These are phyloP conservation scores for Rana temporaria DNA, from an alignment of 2,113 vertebrate species.

Conservation along the genomic window DNA sequence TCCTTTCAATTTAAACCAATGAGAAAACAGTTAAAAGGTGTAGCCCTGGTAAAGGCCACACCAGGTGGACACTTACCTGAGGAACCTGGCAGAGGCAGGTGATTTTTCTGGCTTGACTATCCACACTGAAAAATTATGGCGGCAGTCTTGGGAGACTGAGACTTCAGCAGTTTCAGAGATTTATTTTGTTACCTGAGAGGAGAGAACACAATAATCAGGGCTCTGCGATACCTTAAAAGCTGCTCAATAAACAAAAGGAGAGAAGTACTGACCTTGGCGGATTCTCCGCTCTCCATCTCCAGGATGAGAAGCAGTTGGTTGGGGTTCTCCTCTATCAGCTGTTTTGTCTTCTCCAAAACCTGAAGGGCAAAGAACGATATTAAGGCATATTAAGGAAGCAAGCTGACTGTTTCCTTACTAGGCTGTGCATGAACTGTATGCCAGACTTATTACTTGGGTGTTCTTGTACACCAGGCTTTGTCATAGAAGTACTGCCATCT, in stretches of 20 bases:
- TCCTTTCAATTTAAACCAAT: no score
- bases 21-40: no score
- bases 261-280: slow-evolving; percentile 82
- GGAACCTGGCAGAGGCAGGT: slow-evolving; percentile 95
- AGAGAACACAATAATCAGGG: not conserved
- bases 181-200: slow-evolving; percentile 89
- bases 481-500: no score
- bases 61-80: slow-evolving; percentile 75
- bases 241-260: no score
- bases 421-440: no score
- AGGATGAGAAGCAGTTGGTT: slow-evolving; percentile 90
- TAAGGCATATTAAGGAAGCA: no score
- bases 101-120: slow-evolving; percentile 88
- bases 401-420: no score
- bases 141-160: slow-evolving; percentile 87
- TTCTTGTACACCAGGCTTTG: no score
- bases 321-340: slow-evolving; percentile 87
- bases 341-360: slow-evolving; percentile 92
- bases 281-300: slow-evolving; percentile 94
- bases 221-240: not conserved
- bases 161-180: slow-evolving; percentile 94
- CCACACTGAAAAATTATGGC: slow-evolving; percentile 93
- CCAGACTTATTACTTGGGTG: no score
- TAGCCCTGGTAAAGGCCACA: no score
- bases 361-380: slow-evolving; percentile 57